Evolutionary conservation across 2,113 vertebrate genomes (phyloP).

Genomic region (Ailurus styani): DNA sequence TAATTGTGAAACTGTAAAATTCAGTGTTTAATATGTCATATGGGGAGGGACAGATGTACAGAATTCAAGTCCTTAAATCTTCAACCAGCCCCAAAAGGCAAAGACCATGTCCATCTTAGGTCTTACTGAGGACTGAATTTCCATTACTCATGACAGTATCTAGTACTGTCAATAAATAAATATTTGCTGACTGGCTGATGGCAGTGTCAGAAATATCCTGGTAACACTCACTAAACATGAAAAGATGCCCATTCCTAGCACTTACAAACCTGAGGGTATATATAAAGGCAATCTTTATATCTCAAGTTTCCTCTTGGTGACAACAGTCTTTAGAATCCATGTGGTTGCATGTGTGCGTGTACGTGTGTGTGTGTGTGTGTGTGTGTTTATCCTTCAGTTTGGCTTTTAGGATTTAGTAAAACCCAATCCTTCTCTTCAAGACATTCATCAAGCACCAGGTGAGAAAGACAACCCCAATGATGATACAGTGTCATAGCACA

Average conservation of each 20-base stretch:
- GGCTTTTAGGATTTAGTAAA: slow-evolving; percentile 7
- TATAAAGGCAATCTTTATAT: neutral
- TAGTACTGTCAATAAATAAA: neutral
- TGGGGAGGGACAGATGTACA: neutral
- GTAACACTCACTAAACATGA: neutral
- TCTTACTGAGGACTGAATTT: neutral
- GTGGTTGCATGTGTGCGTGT: neutral
- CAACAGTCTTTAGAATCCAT: neutral
- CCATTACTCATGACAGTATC: neutral
- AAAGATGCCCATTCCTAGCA: neutral
- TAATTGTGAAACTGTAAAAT: slow-evolving; percentile 20
- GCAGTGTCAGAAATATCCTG: neutral
- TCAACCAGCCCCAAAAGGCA: neutral
- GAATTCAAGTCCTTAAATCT: slow-evolving; percentile 13
- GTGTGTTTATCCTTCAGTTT: neutral
- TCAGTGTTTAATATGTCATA: neutral
- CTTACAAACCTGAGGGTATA: neutral
- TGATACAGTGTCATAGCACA: neutral
- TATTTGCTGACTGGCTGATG: neutral
- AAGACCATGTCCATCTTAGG: neutral
- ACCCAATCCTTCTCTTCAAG: neutral
- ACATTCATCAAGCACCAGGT: neutral
- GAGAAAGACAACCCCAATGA: neutral
- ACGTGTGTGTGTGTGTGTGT: neutral
- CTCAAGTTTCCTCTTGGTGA: neutral